Base-by-base conservation (phyloP, 2,113 vertebrate genomes). In the Tetraodon nigroviridis region DNA sequence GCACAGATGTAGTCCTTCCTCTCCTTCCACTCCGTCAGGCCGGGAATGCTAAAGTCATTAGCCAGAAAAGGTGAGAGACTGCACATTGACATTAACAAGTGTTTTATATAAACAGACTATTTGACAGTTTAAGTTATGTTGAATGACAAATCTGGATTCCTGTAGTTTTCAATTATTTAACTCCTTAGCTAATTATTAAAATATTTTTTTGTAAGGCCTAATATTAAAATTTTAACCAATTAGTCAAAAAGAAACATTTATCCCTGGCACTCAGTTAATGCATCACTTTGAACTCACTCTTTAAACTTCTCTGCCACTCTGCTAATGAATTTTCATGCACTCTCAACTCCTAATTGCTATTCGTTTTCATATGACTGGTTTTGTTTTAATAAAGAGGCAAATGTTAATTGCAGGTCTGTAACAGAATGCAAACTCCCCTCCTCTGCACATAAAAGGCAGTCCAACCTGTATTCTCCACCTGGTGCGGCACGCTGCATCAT, bases 261-360 rank as follows among this genome's bases (percentile, higher is more conserved):
- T 37, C 32, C 12, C 32, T 37, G 32, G 32, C 32, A 7, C 12
- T 37, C 2, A 11, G 8, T 12, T 11, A 37, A 37, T 37, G 32
- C 47, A 54, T 37, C 17, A 54, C n/a, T 0, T 37, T 37, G 7
- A 54, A 29, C 17, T 19, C 15, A 19, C 27, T 5, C 4, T 32
- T 18, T 53, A 17, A 37, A 53, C n/a, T 50, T 22, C 19, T 14
- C 48, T 50, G 19, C 48, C 5, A 21, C 7, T 20, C 20, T 22
- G 19, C 48, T 50, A 50, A 21, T 21, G 20, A 50, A 19, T 48
- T 48, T n/a, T 48, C 16, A 48, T 48, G n/a, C 46, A 20, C 46
- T 48, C 46, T 48, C 46, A 19, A 18, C 46, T 48, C 18, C 46
- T 48, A 48, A 48, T 48, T 48, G 46, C n/a, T n/a, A 11, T n/a